Evolutionary conservation across 2,113 vertebrate species (phyloP).

Genomic region (Tragelaphus strepsiceros): DNA sequence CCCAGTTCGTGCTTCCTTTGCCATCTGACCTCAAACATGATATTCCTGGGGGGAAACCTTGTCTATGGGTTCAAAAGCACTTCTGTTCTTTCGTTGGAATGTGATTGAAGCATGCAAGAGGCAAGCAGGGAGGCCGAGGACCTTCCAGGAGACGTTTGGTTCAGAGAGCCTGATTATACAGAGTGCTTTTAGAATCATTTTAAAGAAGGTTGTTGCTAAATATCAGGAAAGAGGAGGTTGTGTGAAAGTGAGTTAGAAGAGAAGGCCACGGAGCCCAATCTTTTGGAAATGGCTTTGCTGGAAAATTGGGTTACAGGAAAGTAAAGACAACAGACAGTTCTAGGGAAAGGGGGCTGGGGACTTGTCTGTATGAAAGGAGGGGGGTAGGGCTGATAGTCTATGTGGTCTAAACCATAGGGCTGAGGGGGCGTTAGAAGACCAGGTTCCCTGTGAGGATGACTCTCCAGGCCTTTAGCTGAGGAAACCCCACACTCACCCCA

Average conservation of each 20-base stretch:
- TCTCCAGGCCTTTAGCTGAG: neutral
- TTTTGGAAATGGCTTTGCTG: neutral
- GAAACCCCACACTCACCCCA: neutral
- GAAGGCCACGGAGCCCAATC: neutral
- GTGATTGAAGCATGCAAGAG: neutral
- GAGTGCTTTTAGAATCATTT: neutral
- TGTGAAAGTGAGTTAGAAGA: neutral
- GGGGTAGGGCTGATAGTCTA: neutral
- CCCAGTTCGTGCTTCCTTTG: neutral
- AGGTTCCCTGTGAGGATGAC: neutral
- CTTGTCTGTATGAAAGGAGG: neutral
- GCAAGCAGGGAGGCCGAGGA: neutral
- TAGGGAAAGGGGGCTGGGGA: neutral
- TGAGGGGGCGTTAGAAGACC: fast-evolving
- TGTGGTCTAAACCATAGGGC: neutral
- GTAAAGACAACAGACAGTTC: neutral
- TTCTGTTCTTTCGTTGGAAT: neutral
- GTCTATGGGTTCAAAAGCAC: neutral
- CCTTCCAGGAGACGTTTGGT: neutral
- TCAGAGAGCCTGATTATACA: neutral
- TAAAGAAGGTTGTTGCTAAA: neutral
- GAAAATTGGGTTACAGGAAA: neutral
- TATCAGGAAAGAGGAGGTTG: neutral
- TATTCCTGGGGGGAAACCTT: neutral
- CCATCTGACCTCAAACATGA: neutral